Evolutionary conservation across 2,888 invertebrate species (phyloP), one percentile per base, ranked within the genome.

Genomic region (Andrena praecox): DNA sequence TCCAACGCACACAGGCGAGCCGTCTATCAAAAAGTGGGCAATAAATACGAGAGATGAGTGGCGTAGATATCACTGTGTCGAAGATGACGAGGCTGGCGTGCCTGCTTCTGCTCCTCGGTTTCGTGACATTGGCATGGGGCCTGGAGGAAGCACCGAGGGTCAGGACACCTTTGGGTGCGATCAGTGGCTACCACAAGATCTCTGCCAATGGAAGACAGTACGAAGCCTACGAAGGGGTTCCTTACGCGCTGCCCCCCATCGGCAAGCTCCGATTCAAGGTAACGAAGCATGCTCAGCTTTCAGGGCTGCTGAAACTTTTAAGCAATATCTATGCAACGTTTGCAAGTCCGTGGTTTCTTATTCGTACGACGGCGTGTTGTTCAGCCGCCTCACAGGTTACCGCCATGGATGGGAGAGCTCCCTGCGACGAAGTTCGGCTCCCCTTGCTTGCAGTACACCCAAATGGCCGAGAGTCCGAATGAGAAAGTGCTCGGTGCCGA

Each of bases 191-290:
- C 20, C 85, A 90, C 73, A 89, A 91, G 71, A 63, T 72, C 24
- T 92, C 93, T 1, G 83, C 85, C 24, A 84, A 90, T 70, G 91
- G 92, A 42, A 87, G 87, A 67, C 82, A 85, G 42, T 92, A 88
- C n/a, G 87, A 89, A 67, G 91, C 92, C 10, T 93, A 91, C 70
- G 91, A 92, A 81, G 93, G 93, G 2, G 90, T 93, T 27, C 93
- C 93, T 16, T 93, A 92, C 79, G 93, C 92, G 24, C 50, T 88
- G 24, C 90, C 93, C 20, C 93, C 92, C 3, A 74, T 87, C 31
- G 92, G 91, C 31, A 86, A 91, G 60, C 84, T 91, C 42, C 89
- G 93, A 76, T 93, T 93, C 81, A 89, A 90, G 86, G 93, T 92
- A 84, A 60, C 1, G 4, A 42, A n/a, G 2, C 62, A 10, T 6